These are phyloP conservation scores for Macaria notata DNA, from an alignment of 2,888 invertebrate species.

Conservation along the genomic window DNA sequence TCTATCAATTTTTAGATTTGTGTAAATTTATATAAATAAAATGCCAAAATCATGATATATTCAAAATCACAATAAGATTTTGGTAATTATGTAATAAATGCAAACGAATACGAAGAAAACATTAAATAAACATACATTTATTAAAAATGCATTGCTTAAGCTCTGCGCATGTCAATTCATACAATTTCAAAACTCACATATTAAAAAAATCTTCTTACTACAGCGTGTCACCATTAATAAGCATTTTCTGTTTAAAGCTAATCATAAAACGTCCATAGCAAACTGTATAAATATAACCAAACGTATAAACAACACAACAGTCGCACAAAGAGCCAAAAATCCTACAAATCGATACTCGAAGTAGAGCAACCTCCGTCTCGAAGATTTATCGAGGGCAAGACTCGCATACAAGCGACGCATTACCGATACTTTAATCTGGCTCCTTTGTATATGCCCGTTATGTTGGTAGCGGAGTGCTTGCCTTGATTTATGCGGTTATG, in stretches of 20 bases:
- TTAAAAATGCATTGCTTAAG: background rate
- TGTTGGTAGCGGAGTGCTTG: conserved; percentile 12
- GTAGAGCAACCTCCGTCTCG: conserved; percentile 20
- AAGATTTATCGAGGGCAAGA: conserved; percentile 29
- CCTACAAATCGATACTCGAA: conserved; percentile 5
- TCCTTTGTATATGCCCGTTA: conserved; percentile 17
- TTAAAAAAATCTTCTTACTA: background rate
- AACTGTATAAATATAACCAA: background rate
- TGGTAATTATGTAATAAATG: background rate
- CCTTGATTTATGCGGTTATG: conserved; percentile 17
- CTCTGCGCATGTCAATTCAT: background rate
- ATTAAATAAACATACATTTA: background rate
- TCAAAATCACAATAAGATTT: background rate
- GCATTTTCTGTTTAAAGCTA: background rate
- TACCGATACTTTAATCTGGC: conserved; percentile 36
- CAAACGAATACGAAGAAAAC: background rate
- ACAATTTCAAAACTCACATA: background rate
- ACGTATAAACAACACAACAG: background rate
- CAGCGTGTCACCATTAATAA: background rate
- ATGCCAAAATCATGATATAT: background rate
- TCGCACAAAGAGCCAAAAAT: background rate
- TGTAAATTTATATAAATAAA: too few species aligned
- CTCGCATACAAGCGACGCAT: conserved; percentile 32
- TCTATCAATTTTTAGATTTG: conserved; percentile 9
- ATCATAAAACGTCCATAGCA: background rate